These are phyloP conservation scores for Galemys pyrenaicus DNA, from an alignment of 2,113 vertebrate genomes.

Conservation along the genomic window DNA sequence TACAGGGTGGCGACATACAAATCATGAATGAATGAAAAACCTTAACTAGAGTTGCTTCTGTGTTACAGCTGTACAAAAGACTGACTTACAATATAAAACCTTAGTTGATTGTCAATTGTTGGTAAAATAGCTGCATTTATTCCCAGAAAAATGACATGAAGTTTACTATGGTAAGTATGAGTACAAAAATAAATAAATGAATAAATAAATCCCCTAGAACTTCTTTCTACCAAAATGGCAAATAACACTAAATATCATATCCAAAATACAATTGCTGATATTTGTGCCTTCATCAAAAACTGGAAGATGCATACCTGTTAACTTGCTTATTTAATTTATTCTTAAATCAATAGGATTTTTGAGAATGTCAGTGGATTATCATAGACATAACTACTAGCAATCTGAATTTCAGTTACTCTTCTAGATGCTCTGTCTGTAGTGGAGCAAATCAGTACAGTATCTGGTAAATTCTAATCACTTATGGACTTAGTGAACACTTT, in stretches of 20 bases:
- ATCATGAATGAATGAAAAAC: not conserved
- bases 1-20: not conserved
- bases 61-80: not conserved
- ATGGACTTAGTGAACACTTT: not conserved
- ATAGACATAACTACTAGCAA: not conserved
- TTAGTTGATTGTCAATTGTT: not conserved
- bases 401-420: not conserved
- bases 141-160: not conserved
- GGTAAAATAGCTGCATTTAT: conserved; percentile 12
- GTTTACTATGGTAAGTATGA: not conserved
- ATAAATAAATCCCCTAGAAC: not conserved
- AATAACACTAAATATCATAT: not conserved
- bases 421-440: not conserved
- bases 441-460: not conserved
- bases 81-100: not conserved
- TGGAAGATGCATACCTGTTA: not conserved
- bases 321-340: not conserved
- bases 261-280: not conserved
- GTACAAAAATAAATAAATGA: not conserved
- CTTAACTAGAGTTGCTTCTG: not conserved
- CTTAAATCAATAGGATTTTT: not conserved
- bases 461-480: not conserved
- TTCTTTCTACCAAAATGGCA: not conserved
- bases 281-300: not conserved
- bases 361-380: not conserved